Evolutionary conservation across 2,888 invertebrate species (phyloP), one percentile per base, ranked within the genome.

Genomic region (Patella ulyssiponensis): DNA sequence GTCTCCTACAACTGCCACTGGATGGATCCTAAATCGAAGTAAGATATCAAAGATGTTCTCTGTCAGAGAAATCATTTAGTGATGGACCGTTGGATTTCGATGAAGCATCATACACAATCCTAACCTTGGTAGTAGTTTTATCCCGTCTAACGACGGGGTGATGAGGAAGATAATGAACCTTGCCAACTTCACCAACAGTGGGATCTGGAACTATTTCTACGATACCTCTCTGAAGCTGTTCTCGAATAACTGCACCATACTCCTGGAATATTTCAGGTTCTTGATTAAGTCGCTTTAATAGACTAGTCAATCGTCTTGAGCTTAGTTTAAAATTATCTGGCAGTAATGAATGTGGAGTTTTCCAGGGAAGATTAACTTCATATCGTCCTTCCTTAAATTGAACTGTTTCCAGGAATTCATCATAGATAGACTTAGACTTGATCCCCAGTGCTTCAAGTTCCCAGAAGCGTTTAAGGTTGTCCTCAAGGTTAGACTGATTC

Each of bases 11-110:
- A 64, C 20, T 20, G 64, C 64, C n/a, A 64, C 64, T 20, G 20
- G 64, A 64, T 64, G 64, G 23, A 64, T 64, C 23, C 64, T 64
- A 23, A 64, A 64, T 64, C 20, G n/a, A 64, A 64, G 64, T 64
- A 64, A 64, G 23, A 64, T 64, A 23, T 64, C 14, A 14, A 64
- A 64, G n/a, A 64, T 64, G 23, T 64, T 64, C 23, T 64, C 64
- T 64, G 64, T 64, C 9, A 64, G 64, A 64, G 64, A 20, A n/a
- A 64, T 64, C 64, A 64, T 64, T 64, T 64, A 64, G 14, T 11
- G 64, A 64, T 20, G 64, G 64, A 11, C 64, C 64, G 23, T n/a
- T 64, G 7, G 64, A 64, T 64, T 64, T 64, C 11, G 64, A n/a
- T 3, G 64, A 64, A 14, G 64, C 20, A 20, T 64, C 20, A 14